Base-by-base conservation (phyloP, 1,140 invertebrate species). In the Acromyrmex echinatior region DNA sequence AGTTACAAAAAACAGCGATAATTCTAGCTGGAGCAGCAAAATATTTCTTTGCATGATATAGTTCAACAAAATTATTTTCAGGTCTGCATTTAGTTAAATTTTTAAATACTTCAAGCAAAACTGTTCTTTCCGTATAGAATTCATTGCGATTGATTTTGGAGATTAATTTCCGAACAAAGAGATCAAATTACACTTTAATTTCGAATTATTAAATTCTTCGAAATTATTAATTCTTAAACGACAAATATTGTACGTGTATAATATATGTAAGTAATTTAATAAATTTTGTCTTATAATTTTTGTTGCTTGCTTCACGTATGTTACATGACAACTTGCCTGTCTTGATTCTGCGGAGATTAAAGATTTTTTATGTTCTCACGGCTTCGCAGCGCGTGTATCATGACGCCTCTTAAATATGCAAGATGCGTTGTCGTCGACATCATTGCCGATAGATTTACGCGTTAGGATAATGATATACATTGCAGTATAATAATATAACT, bases 391-490 rank as follows among this genome's bases (percentile, higher is more conserved):
- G 62, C 28, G 60, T 31, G 14, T 66, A 35, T 35, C 39, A 45
- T 25, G 53, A 35, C 62, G 63, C 45, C 35, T 35, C 0, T 80
- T 74, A 60, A 82, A 82, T 82, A 82, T 74, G 53, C 80, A 53
- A 56, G 53, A 73, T 53, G 39, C 56, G 68, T 56, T 80, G 78
- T 74, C 68, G 68, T 21, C 68, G 80, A 49, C 80, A 49, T 74
- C 45, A 82, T 60, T 58, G 51, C 51, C 79, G 35, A 73, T 60
- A 82, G 68, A 82, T 82, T 82, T 82, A 74, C 39, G 80, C 80
- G 80, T 82, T 82, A 82, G 68, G 68, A 82, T 82, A 82, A 82
- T 82, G 80, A 82, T 82, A 82, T 82, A 82, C 80, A 82, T 82
- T 82, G 68, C 80, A 45, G 68, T 49, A 60, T 82, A 82, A 82